These are phyloP conservation scores for Chrysolina americana DNA, from an alignment of 2,888 invertebrate genomes.

Conservation along the genomic window DNA sequence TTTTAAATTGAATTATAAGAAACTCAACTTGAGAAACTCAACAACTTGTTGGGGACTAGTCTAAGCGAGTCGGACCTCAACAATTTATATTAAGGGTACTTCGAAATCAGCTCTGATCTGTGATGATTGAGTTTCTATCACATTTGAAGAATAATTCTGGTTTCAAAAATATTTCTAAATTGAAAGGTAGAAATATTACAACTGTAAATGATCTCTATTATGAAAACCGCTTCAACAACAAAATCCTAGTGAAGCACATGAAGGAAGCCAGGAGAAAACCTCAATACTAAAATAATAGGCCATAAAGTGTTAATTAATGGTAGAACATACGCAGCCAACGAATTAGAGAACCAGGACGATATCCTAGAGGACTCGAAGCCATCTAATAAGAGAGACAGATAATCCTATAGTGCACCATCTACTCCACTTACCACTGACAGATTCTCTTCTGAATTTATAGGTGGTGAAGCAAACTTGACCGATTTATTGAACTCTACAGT, in stretches of 20 bases:
- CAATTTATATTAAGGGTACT: not conserved
- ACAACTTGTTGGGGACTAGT: not conserved
- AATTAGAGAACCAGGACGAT: not conserved
- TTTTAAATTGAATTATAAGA: not conserved
- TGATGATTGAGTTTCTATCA: not conserved
- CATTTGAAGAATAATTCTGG: too few relatives aligned
- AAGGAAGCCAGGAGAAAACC: not conserved
- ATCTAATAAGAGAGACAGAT: not conserved
- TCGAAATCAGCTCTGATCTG: not conserved
- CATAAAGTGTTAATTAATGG: not conserved
- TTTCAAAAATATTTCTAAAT: not conserved
- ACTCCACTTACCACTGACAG: not conserved
- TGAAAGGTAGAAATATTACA: not conserved
- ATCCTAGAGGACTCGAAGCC: not conserved
- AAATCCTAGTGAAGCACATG: not conserved
- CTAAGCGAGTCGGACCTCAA: not conserved
- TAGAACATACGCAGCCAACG: not conserved
- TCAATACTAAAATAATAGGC: not conserved
- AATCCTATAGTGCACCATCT: not conserved
- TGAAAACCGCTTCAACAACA: not conserved
- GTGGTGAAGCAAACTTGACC: not conserved
- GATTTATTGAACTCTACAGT: not conserved
- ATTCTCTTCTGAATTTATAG: not conserved
- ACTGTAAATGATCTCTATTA: too few relatives aligned
- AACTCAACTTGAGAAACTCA: not conserved